Conservation (phyloP, 2,113 vertebrate genomes). For the Phyllostomus discolor region DNA sequence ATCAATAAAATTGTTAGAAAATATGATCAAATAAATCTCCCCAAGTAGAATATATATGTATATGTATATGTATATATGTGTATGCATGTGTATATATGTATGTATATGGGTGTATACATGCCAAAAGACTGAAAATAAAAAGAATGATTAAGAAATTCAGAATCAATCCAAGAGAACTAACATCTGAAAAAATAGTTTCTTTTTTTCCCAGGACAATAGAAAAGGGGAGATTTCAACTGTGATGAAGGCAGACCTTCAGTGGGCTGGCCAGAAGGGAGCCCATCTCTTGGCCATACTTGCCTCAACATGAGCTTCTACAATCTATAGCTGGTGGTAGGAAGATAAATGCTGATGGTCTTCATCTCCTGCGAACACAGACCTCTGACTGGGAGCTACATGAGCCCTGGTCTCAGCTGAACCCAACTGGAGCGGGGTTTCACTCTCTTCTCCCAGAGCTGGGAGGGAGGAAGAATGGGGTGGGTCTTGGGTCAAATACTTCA, state of each 20-base stretch:
- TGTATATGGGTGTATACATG: too few relatives aligned
- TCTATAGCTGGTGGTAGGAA: background rate
- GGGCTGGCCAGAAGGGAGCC: background rate
- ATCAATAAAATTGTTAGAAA: background rate
- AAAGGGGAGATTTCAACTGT: background rate
- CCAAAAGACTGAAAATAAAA: background rate
- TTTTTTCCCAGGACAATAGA: background rate
- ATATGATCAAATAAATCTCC: background rate
- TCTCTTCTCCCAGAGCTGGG: background rate
- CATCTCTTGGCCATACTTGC: background rate
- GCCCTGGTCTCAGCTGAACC: background rate
- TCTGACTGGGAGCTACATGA: background rate
- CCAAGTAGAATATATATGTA: background rate
- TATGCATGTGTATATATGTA: too few relatives aligned
- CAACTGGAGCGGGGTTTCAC: background rate
- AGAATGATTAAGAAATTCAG: background rate
- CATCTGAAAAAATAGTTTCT: background rate
- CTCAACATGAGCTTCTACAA: background rate
- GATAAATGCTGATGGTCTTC: too few relatives aligned
- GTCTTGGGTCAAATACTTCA: background rate
- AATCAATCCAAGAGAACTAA: background rate
- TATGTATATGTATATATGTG: too few relatives aligned
- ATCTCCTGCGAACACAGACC: background rate
- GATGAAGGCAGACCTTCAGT: background rate
- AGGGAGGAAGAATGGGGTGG: rapidly evolving